phyloP scores from a whole-genome alignment of 2,797 vertebrate species.

The Lindbergichthys nudifrons region DNA sequence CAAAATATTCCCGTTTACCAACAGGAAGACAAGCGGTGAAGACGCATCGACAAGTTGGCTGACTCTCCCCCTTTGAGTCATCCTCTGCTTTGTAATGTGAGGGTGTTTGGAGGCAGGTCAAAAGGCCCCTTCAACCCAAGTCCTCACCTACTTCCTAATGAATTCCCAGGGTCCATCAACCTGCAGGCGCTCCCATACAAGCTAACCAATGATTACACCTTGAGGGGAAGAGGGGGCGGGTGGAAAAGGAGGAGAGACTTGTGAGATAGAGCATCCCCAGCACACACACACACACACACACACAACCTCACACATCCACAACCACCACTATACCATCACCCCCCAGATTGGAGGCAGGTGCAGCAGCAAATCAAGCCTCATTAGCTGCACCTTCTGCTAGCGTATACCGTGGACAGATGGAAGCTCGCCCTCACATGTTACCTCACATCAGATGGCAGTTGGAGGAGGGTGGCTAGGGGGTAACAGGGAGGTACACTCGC shows the following conservation, averaged over 20 bases:
- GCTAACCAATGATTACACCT: slow-evolving; percentile 88
- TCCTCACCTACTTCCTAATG: slow-evolving; percentile 84
- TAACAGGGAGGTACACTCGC: slow-evolving; percentile 73
- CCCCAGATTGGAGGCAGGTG: slow-evolving; percentile 96
- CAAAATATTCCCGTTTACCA: slow-evolving; percentile 46
- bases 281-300: slow-evolving; percentile 48
- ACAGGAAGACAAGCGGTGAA: slow-evolving; percentile 21
- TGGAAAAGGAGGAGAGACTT: slow-evolving; percentile 55
- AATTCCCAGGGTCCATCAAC: slow-evolving; percentile 85
- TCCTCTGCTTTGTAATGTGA: slow-evolving; percentile 72
- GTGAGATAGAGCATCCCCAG: slow-evolving; percentile 67
- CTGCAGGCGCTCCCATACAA: slow-evolving; percentile 83
- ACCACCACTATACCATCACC: slow-evolving; percentile 57
- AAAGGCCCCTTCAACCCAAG: slow-evolving; percentile 78
- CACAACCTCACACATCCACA: neutral
- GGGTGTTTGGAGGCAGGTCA: slow-evolving; percentile 76
- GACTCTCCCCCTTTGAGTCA: slow-evolving; percentile 68
- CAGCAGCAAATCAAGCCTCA: slow-evolving; percentile 95
- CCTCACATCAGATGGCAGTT: slow-evolving; percentile 91
- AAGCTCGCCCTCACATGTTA: slow-evolving; percentile 93
- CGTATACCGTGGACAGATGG: slow-evolving; percentile 94
- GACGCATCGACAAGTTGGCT: slow-evolving; percentile 57
- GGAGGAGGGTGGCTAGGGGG: slow-evolving; percentile 79
- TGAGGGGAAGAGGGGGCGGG: slow-evolving; percentile 78
- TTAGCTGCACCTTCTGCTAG: slow-evolving; percentile 98